Conservation (phyloP, 2,888 invertebrate genomes). For the Exephanes ischioxanthus region DNA sequence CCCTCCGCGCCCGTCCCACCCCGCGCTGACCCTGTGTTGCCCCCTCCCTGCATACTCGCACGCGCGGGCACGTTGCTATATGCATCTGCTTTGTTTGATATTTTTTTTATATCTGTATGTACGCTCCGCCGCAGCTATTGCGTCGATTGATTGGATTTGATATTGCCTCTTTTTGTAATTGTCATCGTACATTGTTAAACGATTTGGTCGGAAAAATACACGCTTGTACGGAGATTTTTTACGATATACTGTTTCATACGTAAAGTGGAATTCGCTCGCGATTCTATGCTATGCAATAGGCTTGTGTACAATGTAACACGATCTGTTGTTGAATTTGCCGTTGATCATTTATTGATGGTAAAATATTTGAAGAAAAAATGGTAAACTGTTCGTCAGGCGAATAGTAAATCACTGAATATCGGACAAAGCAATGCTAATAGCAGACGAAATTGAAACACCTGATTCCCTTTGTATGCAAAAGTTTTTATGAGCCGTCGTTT, state of each 20-base stretch:
- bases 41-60: no score
- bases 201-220: neutral
- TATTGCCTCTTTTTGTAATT: neutral
- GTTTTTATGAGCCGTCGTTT: no score
- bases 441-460: no score
- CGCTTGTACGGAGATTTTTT: neutral
- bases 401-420: no score
- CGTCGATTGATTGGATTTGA: neutral
- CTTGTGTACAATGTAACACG: neutral
- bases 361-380: no score
- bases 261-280: neutral
- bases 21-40: neutral
- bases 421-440: no score
- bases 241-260: neutral
- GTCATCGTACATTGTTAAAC: slow-evolving; percentile 1
- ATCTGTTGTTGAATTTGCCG: neutral
- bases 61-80: slow-evolving; percentile 30
- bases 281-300: neutral
- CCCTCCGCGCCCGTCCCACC: slow-evolving; percentile 42
- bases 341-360: no score
- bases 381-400: no score
- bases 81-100: slow-evolving; percentile 48
- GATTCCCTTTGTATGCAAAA: no score
- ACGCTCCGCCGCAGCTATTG: slow-evolving; percentile 28
- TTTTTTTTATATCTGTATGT: slow-evolving; percentile 25